Evolutionary conservation across 2,888 invertebrate genomes (phyloP), one percentile per base, ranked within the genome.

Genomic region (Eupithecia abbreviata): DNA sequence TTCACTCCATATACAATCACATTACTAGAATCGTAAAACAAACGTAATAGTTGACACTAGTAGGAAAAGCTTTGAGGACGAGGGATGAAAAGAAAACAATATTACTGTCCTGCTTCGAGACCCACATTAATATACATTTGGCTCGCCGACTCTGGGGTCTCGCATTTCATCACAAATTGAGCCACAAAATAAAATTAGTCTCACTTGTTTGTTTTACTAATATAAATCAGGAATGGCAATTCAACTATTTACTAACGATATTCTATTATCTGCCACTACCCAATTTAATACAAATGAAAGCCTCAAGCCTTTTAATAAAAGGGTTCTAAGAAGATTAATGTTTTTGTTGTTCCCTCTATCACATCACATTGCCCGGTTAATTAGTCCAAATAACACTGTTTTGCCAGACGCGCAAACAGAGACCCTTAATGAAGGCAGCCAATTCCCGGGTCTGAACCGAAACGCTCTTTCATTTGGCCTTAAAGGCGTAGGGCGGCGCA

Each of bases 61-160:
- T 86, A 90, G 90, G 91, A 90, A 92, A 92, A 93, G 92, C 89
- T 91, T 88, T 84, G 90, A 90, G 90, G 90, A 89, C 88, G 87
- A 82, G 81, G 85, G 85, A 90, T 92, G 93, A 93, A 94, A 93
- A 93, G 90, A 89, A 91, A 91, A 93, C 91, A 91, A 91, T 93
- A 93, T 93, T 91, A 92, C 90, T 88, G 85, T 86, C 89, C 90
- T 84, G 90, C 90, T 91, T 89, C 84, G 90, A 90, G 89, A 85
- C 88, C 87, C 90, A 91, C 93, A 93, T 93, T 93, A 93, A 93
- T 94, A 93, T 91, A 93, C 91, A 94, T 94, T 94, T 93, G 90
- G 91, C 83, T 81, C 84, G 81, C 83, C 77, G 81, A 80, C 76
- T 80, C 79, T 85, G 85, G 84, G 84, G 88, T 88, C 88, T 86